phyloP scores from a whole-genome alignment of 1,140 invertebrate genomes.

The Augochlora pura region DNA sequence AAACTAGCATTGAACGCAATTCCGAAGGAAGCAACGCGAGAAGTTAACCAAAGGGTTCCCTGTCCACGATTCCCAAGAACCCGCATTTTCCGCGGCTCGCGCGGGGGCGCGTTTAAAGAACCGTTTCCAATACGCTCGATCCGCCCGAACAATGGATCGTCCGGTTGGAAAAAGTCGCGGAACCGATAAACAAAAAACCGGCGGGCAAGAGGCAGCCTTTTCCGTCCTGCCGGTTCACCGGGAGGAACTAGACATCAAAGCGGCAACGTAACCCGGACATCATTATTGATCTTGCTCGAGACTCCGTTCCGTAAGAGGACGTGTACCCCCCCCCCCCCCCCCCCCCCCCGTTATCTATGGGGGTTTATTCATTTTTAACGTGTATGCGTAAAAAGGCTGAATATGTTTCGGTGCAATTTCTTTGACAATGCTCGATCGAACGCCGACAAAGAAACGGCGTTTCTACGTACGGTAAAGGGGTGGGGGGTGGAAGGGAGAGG shows the following conservation, averaged over 20 bases:
- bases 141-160: not conserved
- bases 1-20: too few species aligned
- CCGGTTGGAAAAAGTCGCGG: not conserved
- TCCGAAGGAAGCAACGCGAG: too few species aligned
- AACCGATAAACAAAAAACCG: not conserved
- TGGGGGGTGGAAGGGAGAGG: not conserved
- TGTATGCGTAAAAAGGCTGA: not conserved
- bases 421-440: not conserved
- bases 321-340: too few species aligned
- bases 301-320: too few species aligned
- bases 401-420: not conserved
- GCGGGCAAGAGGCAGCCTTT: too few species aligned
- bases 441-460: not conserved
- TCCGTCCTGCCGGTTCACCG: too few species aligned
- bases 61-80: conserved; percentile 12
- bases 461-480: not conserved
- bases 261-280: not conserved
- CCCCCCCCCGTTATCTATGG: not conserved
- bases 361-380: not conserved
- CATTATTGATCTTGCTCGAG: not conserved
- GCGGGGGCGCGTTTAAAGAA: too few species aligned
- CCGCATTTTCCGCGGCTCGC: not conserved
- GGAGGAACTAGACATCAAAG: not conserved
- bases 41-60: not conserved
- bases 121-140: not conserved